Base-by-base conservation (phyloP, 1,140 invertebrate genomes). In the Pygmarrhopalites habei region DNA sequence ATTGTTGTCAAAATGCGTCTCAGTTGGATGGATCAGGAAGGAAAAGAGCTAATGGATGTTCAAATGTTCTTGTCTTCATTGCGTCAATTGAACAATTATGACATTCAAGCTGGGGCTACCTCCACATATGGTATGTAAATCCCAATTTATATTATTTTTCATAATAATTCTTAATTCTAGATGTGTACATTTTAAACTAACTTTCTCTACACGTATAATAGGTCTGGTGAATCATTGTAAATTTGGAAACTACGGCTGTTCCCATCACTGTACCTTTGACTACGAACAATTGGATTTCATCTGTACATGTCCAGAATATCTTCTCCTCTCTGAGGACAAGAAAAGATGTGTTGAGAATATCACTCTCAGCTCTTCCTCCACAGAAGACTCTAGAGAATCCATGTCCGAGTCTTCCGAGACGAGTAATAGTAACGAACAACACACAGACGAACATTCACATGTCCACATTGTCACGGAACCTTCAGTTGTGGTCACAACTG, bases 191-290 rank as follows among this genome's bases (percentile, higher is more conserved):
- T 44, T 58, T 49, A 12, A 51, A 12, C 25, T n/a, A n/a, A n/a
- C n/a, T n/a, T n/a, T n/a, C n/a, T n/a, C n/a, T n/a, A n/a, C n/a
- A n/a, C n/a, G n/a, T n/a, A n/a, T n/a, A n/a, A n/a, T 63, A 77
- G 76, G 75, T 58, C 76, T 89, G 19, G 68, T 83, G 1, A 87
- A 92, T 77, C 75, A 85, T 28, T 94, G 91, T 76, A 82, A 86
- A 72, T 79, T 83, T 44, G 79, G 84, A 66, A 88, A 87, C 71
- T 82, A 87, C 59, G 81, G 79, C 2, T 94, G 91, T 72, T 82
- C 87, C 60, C 82, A 89, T 73, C 77, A 80, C 10, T 94, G 91
- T 74, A 76, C 79, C 35, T 91, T 87, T 70, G 83, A 89, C 72
- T 83, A 85, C 66, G 68, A 68, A 2, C 67, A 72, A 2, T 72